Evolutionary conservation across 2,888 invertebrate genomes (phyloP).

Genomic region (Melanotus villosus): DNA sequence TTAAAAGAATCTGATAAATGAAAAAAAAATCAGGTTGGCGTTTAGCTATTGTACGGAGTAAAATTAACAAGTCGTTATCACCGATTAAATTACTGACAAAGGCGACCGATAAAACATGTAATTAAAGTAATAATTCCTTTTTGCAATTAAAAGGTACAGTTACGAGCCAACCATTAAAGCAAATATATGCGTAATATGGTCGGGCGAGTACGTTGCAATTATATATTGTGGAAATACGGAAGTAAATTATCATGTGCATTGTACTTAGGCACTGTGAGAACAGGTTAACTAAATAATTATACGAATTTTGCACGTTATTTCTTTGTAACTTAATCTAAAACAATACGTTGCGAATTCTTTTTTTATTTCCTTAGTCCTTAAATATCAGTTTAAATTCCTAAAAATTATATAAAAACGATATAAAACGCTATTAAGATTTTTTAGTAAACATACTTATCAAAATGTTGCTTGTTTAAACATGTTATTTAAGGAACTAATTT

Average conservation of each 20-base stretch:
- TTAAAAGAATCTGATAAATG: background rate
- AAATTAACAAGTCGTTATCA: background rate
- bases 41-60: no score
- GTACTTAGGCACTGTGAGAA: slow-evolving; percentile 25
- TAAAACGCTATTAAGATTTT: no score
- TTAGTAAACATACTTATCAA: no score
- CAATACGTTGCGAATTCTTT: no score
- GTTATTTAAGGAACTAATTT: no score
- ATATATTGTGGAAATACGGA: slow-evolving; percentile 37
- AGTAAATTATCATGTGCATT: slow-evolving; percentile 37
- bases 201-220: slow-evolving; percentile 31
- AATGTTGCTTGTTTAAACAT: no score
- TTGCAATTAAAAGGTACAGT: slow-evolving; percentile 27
- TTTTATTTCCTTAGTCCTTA: no score
- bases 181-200: slow-evolving; percentile 40
- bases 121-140: background rate
- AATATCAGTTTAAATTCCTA: no score
- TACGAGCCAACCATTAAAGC: slow-evolving; percentile 24
- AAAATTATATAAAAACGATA: no score
- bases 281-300: slow-evolving; percentile 14
- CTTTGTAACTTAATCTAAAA: no score
- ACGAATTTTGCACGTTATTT: slow-evolving; percentile 17
- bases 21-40: background rate
- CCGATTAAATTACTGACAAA: slow-evolving; percentile 4
- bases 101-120: background rate